Conservation (phyloP, 2,888 invertebrate species). For the Drosophila acutilabella region DNA sequence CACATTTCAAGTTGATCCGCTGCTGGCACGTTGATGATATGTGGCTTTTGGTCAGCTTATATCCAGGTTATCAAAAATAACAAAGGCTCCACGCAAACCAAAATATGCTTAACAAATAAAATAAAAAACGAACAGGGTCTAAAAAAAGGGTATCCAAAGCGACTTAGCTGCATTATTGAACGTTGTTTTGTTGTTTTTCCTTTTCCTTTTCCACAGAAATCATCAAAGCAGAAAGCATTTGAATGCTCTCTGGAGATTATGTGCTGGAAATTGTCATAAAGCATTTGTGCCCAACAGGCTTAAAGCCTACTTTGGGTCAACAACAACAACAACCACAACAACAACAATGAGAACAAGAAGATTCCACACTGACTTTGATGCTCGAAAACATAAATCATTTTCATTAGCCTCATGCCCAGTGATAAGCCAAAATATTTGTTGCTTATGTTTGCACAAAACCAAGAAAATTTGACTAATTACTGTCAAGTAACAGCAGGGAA, state of each 20-base stretch:
- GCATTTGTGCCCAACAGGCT: background rate
- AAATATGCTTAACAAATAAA: background rate
- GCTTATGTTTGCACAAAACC: constrained; percentile 20
- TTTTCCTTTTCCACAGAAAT: constrained; percentile 9
- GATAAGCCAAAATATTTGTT: constrained; percentile 22
- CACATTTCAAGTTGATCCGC: constrained; percentile 6
- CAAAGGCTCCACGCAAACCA: constrained; percentile 4
- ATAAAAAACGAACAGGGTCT: background rate
- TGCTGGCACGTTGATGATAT: constrained; percentile 45
- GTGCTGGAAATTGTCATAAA: constrained; percentile 15
- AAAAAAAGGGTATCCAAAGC: constrained; percentile 18
- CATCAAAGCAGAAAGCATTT: constrained; percentile 33
- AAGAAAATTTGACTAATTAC: constrained; percentile 44
- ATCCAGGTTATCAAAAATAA: constrained; percentile 36
- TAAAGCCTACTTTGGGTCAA: constrained; percentile 3
- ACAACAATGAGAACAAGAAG: background rate
- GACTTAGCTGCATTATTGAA: constrained; percentile 18
- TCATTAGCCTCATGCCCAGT: constrained; percentile 18
- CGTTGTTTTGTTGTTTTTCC: background rate
- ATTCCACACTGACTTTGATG: background rate
- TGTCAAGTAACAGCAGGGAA: constrained; percentile 19
- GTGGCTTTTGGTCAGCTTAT: constrained; percentile 53
- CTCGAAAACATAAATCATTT: constrained; percentile 34
- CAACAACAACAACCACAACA: background rate
- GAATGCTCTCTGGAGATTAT: constrained; percentile 1